Conservation (phyloP, 2,113 vertebrate species). For the Cichladusa arquata region DNA sequence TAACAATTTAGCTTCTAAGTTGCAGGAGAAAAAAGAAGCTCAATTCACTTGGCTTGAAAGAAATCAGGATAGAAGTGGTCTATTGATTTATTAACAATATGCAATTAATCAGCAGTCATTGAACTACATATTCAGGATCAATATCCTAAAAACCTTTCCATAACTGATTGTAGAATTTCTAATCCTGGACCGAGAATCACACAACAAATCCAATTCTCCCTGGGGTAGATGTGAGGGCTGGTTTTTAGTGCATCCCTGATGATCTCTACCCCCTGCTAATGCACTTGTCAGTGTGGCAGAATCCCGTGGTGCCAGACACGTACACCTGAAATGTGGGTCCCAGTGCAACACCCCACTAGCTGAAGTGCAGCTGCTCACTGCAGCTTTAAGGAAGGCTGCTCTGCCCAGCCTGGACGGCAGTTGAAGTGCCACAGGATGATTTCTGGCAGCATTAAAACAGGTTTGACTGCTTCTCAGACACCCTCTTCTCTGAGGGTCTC, state of each 20-base stretch:
- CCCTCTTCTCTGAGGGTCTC: background rate
- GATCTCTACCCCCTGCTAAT: background rate
- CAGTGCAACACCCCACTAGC: background rate
- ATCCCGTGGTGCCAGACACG: accelerated
- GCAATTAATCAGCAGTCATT: background rate
- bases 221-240: background rate
- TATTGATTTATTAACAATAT: background rate
- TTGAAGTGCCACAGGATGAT: accelerated
- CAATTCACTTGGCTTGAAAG: background rate
- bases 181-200: background rate
- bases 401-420: background rate
- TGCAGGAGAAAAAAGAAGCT: background rate
- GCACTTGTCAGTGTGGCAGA: accelerated
- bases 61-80: background rate
- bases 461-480: background rate
- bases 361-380: background rate
- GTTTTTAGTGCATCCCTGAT: accelerated
- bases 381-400: background rate
- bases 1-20: background rate
- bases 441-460: background rate
- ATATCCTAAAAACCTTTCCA: background rate
- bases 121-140: background rate
- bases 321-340: background rate
- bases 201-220: background rate
- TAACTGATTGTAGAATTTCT: background rate